Evolutionary conservation across 2,113 vertebrate species (phyloP).

Genomic region (Coptodon rendalli): DNA sequence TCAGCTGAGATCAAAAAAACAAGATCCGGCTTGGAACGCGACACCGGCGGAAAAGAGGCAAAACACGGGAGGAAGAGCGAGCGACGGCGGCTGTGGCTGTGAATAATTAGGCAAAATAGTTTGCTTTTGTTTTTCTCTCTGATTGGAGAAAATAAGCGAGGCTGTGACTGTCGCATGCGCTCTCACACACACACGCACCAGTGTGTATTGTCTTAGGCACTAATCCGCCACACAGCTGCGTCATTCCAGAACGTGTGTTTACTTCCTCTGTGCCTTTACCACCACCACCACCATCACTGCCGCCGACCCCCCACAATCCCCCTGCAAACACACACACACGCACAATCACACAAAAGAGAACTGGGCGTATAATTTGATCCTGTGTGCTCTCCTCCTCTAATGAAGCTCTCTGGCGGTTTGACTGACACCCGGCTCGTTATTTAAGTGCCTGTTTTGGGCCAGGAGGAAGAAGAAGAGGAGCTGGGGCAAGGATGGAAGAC

Average conservation of each 20-base stretch:
- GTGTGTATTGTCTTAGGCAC: background rate
- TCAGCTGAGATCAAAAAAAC: constrained; percentile 3
- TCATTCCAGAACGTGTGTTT: constrained; percentile 38
- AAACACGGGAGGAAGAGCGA: background rate
- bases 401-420: constrained; percentile 63
- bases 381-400: constrained; percentile 57
- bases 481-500: background rate
- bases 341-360: constrained; percentile 28
- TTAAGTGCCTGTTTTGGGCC: constrained; percentile 48
- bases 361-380: constrained; percentile 60
- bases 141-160: constrained; percentile 50
- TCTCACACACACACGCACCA: constrained; percentile 6
- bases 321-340: background rate
- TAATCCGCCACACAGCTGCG: constrained; percentile 49
- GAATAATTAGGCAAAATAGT: constrained; percentile 53
- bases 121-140: constrained; percentile 51
- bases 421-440: constrained; percentile 64
- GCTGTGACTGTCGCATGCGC: constrained; percentile 17
- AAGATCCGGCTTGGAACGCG: background rate
- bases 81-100: constrained; percentile 9
- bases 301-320: constrained; percentile 22
- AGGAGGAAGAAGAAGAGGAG: constrained; percentile 22
- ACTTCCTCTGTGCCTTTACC: constrained; percentile 33
- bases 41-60: background rate
- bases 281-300: background rate